Percentiles rank a stretch among this genome's conserved stretches.
Conservation (phyloP, 2,888 invertebrate species). For the Mimumesa dahlbomi region DNA sequence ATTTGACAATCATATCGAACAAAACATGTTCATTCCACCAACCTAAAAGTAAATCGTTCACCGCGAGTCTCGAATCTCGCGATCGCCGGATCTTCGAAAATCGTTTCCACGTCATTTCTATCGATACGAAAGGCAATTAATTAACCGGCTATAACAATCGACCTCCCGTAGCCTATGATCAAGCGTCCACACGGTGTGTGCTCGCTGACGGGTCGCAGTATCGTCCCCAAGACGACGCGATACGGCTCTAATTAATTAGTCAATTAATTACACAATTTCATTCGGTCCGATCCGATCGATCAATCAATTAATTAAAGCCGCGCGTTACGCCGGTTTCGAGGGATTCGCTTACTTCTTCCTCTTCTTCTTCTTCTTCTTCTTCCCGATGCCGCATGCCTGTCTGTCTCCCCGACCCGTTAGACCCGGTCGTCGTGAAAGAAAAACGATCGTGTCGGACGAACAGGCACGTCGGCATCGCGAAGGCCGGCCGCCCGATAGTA, state of each 20-base stretch:
- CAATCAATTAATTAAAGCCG: constrained; percentile 45
- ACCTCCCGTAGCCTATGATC: constrained; percentile 11
- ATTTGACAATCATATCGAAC: too few species aligned
- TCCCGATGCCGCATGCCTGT: constrained; percentile 8
- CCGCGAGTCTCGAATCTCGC: too few species aligned
- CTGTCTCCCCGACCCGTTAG: constrained; percentile 25
- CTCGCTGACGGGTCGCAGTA: constrained; percentile 9
- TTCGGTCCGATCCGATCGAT: constrained; percentile 15
- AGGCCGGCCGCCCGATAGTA: constrained; percentile 54
- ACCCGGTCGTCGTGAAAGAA: constrained; percentile 22
- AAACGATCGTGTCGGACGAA: constrained; percentile 53
- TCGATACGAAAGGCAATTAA: constrained; percentile 35
- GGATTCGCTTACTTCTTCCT: constrained; percentile 24
- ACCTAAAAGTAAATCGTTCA: too few species aligned
- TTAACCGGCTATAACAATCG: constrained; percentile 40
- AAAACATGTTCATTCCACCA: too few species aligned
- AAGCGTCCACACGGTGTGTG: not conserved
- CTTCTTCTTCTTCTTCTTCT: constrained; percentile 32
- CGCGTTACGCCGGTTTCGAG: constrained; percentile 24
- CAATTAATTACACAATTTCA: constrained; percentile 51
- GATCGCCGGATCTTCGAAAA: constrained; percentile 11
- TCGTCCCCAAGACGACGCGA: constrained; percentile 19
- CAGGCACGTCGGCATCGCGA: constrained; percentile 56
- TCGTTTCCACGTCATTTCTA: constrained; percentile 15
- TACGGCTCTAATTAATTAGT: constrained; percentile 49